Evolutionary conservation across 1,140 invertebrate species (phyloP), one percentile per base, ranked within the genome.

Genomic region (Plodia interpunctella): DNA sequence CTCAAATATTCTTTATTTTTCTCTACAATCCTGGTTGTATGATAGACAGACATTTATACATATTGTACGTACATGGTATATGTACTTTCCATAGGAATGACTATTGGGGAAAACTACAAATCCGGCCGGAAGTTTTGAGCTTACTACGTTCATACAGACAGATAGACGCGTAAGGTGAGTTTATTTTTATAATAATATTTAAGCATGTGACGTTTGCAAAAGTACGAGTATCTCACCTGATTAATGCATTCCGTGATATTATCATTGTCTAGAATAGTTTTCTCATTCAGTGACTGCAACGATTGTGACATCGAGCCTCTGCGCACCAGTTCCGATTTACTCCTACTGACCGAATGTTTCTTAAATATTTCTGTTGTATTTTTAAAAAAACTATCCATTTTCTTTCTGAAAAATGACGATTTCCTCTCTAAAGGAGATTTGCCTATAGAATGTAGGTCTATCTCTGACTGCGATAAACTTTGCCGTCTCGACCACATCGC

Each of bases 311-410:
- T 81, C 0, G 83, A 85, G 10, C 75, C 75, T 17, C 69, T 72
- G 15, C 81, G 63, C 20, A 69, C 63, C 38, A 78, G 61, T 57
- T 74, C 68, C 25, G 70, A 71, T 63, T 76, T 69, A 50, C 58
- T 60, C 35, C 54, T 66, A 32, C 52, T 64, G 18, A 70, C 57
- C 6, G 81, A 76, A 20, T 83, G 80, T 28, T 71, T 75, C 60
- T 79, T 83, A 56, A 88, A 88, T 30, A 86, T 77, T 70, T 88
- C 83, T 5, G 81, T 81, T 0, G 86, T 87, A 60, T 88, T 88
- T 56, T 74, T 86, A 6, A 87, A 70, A 62, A 88, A 87, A 60
- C 76, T 88, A 51, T 87, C 83, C 81, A 87, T 79, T 64, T 79
- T 87, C 53, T 87, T 87, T 51, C 78, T 63, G 62, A 87, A 88